These are phyloP conservation scores for Remorina albescens DNA, from an alignment of 2,797 vertebrate species.

Conservation along the genomic window DNA sequence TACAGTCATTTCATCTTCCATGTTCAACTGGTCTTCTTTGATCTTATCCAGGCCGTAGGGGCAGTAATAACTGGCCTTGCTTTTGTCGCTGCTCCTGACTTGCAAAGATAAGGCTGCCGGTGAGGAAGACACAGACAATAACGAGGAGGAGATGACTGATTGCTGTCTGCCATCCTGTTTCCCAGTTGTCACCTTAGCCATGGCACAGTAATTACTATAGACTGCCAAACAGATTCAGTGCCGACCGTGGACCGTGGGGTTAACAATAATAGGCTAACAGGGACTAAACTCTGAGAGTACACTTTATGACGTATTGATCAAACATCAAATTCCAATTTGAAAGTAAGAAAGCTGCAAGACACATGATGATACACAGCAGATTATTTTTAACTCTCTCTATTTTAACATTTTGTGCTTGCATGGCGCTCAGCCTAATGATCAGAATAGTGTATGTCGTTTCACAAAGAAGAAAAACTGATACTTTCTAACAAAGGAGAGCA, in stretches of 20 bases:
- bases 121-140: slow-evolving; percentile 50
- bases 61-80: slow-evolving; percentile 69
- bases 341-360: not conserved
- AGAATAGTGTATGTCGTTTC: not conserved
- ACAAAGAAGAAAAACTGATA: not conserved
- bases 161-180: slow-evolving; percentile 58
- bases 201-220: slow-evolving; percentile 59
- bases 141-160: slow-evolving; percentile 62
- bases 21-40: slow-evolving; percentile 70
- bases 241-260: not conserved
- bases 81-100: slow-evolving; percentile 61
- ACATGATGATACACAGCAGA: not conserved
- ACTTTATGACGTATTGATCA: slow-evolving; percentile 15
- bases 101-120: slow-evolving; percentile 61
- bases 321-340: slow-evolving; percentile 25
- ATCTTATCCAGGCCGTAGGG: slow-evolving; percentile 66
- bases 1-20: slow-evolving; percentile 58
- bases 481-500: not conserved
- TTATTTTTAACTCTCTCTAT: not conserved
- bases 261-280: slow-evolving; percentile 1
- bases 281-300: not conserved
- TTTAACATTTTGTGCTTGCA: not conserved
- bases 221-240: slow-evolving; percentile 22
- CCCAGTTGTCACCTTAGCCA: slow-evolving; percentile 43
- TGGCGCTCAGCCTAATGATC: not conserved